phyloP scores from a whole-genome alignment of 2,797 vertebrate genomes.

The Acrocephalus scirpaceus region DNA sequence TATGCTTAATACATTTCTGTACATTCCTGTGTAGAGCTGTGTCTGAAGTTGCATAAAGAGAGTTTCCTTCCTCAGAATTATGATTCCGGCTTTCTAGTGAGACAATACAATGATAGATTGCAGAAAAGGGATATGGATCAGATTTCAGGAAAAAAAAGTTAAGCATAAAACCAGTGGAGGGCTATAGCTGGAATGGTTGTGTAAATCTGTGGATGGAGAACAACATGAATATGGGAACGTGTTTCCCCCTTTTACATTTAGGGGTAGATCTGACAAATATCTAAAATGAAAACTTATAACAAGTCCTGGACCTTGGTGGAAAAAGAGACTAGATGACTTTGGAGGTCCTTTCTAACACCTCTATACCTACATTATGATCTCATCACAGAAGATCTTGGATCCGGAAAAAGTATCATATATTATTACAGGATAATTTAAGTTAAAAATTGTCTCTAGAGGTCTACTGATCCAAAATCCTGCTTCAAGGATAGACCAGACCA shows the following conservation, averaged over 20 bases:
- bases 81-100: not conserved
- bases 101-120: not conserved
- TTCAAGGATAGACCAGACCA: not conserved
- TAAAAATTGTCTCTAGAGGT: not conserved
- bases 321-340: not conserved
- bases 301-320: not conserved
- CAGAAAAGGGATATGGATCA: not conserved
- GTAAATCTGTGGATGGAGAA: not conserved
- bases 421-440: not conserved
- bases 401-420: not conserved
- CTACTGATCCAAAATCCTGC: not conserved
- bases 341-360: not conserved
- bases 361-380: not conserved
- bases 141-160: not conserved
- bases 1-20: not conserved
- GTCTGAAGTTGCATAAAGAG: not conserved
- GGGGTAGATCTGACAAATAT: not conserved
- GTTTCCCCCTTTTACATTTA: not conserved
- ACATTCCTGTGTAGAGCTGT: not conserved
- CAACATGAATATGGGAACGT: accelerated
- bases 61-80: not conserved
- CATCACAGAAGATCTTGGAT: not conserved
- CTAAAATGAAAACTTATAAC: not conserved
- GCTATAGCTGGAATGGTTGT: not conserved
- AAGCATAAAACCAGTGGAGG: not conserved